A percentile compares a stretch with the other conserved stretches of the same genome.
These are phyloP conservation scores for Polyommatus icarus DNA, from an alignment of 2,888 invertebrate species.

Conservation along the genomic window DNA sequence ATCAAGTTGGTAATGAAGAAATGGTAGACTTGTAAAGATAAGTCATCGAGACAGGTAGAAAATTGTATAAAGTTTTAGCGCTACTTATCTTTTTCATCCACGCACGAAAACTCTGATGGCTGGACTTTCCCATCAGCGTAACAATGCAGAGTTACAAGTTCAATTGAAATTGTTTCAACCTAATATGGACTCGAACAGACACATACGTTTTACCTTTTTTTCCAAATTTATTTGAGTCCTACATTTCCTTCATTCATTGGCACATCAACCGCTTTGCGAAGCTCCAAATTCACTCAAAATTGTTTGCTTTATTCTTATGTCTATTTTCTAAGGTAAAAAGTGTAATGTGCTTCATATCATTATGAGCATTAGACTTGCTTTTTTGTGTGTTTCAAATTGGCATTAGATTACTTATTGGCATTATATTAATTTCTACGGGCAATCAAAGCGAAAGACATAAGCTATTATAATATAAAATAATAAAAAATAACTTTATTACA, in stretches of 20 bases:
- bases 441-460: background rate
- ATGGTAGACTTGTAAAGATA: too few relatives aligned
- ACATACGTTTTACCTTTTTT: background rate
- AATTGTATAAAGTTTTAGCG: too few relatives aligned
- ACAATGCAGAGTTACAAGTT: too few relatives aligned
- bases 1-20: too few relatives aligned
- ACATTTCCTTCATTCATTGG: conserved; percentile 10
- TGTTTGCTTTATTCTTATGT: background rate
- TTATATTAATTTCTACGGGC: background rate
- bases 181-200: background rate
- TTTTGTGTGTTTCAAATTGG: background rate
- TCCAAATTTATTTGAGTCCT: background rate
- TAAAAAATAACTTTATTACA: background rate
- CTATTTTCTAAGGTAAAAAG: background rate
- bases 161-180: background rate
- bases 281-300: background rate
- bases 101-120: too few relatives aligned
- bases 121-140: too few relatives aligned
- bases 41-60: too few relatives aligned
- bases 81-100: too few relatives aligned
- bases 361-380: background rate
- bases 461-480: background rate
- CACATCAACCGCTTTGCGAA: conserved; percentile 13
- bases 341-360: background rate
- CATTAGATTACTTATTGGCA: background rate